Percentiles rank a stretch among this genome's conserved stretches.
Conservation (phyloP, 30 jellyfish, hydroid and myxozoan species). For the Pseudorhiza aurosa region DNA sequence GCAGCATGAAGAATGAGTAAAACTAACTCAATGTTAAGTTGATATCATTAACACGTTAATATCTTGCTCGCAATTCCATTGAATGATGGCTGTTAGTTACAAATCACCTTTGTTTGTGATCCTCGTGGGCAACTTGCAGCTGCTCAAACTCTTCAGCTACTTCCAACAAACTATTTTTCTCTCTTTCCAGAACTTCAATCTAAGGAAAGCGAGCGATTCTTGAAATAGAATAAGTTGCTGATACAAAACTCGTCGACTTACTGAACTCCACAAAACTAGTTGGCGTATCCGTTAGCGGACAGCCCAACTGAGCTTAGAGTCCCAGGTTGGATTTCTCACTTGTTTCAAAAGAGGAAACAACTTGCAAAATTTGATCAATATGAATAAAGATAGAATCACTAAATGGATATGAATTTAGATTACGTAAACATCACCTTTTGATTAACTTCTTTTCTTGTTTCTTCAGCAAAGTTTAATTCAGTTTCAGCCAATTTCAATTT, state of each 20-base stretch:
- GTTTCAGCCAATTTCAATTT: constrained; percentile 17
- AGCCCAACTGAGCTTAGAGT: too few relatives aligned
- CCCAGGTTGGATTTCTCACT: too few relatives aligned
- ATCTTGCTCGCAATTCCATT: too few relatives aligned
- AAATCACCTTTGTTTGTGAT: constrained; percentile 16
- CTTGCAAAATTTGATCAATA: too few relatives aligned
- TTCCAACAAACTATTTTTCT: not conserved
- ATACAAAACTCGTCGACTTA: too few relatives aligned
- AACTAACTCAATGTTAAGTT: too few relatives aligned
- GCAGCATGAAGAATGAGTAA: too few relatives aligned
- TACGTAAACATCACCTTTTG: constrained; percentile 13
- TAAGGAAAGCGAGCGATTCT: not conserved
- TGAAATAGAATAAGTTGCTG: too few relatives aligned
- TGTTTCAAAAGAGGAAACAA: too few relatives aligned
- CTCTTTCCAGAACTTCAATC: constrained; percentile 12
- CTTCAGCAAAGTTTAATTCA: constrained; percentile 37
- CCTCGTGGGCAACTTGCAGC: constrained; percentile 22
- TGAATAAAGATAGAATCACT: not conserved
- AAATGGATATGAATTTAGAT: not conserved
- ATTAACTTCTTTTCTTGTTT: constrained; percentile 27
- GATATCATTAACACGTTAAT: too few relatives aligned
- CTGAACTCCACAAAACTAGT: too few relatives aligned
- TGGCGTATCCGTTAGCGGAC: too few relatives aligned
- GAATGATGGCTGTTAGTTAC: not conserved
- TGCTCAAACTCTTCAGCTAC: constrained; percentile 16